Evolutionary conservation across 2,113 vertebrate species (phyloP).

Genomic region (Lepus timidus): DNA sequence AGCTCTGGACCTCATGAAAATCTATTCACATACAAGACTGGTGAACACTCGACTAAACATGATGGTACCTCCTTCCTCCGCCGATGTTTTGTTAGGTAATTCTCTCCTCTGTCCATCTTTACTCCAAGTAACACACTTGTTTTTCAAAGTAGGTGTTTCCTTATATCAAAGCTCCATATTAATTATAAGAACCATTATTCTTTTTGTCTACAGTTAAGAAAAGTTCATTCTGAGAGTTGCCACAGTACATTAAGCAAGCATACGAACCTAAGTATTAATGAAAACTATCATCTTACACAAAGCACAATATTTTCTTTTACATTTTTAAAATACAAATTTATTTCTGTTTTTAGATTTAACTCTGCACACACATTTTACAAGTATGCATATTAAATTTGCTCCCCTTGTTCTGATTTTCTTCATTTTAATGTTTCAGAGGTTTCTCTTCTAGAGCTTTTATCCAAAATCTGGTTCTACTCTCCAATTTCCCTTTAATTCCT

Average conservation of each 20-base stretch:
- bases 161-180: not conserved
- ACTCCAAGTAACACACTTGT: not conserved
- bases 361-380: not conserved
- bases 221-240: not conserved
- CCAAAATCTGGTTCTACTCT: not conserved
- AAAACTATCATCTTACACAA: not conserved
- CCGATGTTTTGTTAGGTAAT: not conserved
- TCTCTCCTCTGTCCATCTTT: not conserved
- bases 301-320: not conserved
- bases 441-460: not conserved
- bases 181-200: not conserved
- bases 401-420: not conserved
- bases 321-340: not conserved
- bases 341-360: not conserved
- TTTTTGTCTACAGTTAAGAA: not conserved
- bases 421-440: not conserved
- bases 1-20: not conserved
- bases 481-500: slow-evolving; percentile 10
- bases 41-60: not conserved
- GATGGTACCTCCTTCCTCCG: not conserved
- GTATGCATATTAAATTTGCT: not conserved
- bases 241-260: not conserved
- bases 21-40: not conserved
- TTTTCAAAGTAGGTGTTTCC: not conserved
- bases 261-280: not conserved